phyloP scores from a whole-genome alignment of 2,888 invertebrate species.

The Tipula confusa region DNA sequence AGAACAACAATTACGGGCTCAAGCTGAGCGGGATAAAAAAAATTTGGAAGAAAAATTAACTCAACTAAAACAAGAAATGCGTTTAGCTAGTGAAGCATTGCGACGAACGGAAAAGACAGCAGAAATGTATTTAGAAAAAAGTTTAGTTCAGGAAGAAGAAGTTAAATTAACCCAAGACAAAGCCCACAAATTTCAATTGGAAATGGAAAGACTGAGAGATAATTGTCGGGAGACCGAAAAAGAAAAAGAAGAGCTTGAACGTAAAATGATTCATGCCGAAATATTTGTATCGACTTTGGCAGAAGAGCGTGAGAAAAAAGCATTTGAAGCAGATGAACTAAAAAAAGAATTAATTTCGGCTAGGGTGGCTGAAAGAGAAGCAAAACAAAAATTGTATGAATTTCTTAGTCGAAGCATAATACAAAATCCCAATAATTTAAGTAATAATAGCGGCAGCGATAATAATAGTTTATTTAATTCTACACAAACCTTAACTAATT shows the following conservation, averaged over 20 bases:
- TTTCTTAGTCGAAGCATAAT: slow-evolving; percentile 71
- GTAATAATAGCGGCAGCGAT: slow-evolving; percentile 35
- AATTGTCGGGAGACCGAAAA: slow-evolving; percentile 87
- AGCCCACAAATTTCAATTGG: slow-evolving; percentile 91
- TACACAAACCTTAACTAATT: slow-evolving; percentile 32
- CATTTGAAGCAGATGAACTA: slow-evolving; percentile 83
- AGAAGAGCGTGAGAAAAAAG: slow-evolving; percentile 87
- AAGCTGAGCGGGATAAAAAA: slow-evolving; percentile 85
- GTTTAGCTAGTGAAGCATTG: slow-evolving; percentile 86
- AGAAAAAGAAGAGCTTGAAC: slow-evolving; percentile 82
- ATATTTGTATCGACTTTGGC: slow-evolving; percentile 59
- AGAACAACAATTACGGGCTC: slow-evolving; percentile 89
- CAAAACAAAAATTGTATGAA: slow-evolving; percentile 84
- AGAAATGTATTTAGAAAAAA: slow-evolving; percentile 92
- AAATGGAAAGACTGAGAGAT: slow-evolving; percentile 81
- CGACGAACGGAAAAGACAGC: slow-evolving; percentile 93
- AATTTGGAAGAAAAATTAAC: slow-evolving; percentile 84
- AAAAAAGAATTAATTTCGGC: slow-evolving; percentile 81
- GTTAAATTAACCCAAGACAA: slow-evolving; percentile 89
- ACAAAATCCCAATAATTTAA: slow-evolving; percentile 45
- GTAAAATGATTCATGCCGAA: slow-evolving; percentile 92
- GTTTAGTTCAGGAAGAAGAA: slow-evolving; percentile 94
- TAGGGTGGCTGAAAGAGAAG: slow-evolving; percentile 82
- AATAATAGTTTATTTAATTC: slow-evolving; percentile 31
- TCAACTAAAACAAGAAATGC: slow-evolving; percentile 89